These are phyloP conservation scores for Peromyscus californicus DNA, from an alignment of 2,113 vertebrate genomes.

Conservation along the genomic window DNA sequence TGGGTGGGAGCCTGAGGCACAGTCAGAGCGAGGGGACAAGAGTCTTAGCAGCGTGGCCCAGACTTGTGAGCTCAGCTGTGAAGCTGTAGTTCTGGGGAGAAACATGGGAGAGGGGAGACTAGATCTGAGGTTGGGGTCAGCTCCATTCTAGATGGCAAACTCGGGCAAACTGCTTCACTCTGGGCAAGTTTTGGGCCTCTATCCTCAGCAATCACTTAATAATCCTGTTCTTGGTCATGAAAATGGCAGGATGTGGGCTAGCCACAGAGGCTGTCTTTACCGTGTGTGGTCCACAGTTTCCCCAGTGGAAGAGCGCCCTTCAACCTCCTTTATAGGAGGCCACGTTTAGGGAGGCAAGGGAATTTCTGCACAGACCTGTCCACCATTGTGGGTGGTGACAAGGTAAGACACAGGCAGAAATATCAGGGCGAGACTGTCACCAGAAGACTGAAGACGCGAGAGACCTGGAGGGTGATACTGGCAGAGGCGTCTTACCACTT, in stretches of 20 bases:
- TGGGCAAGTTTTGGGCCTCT: neutral
- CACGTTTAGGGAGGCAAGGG: neutral
- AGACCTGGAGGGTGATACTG: neutral
- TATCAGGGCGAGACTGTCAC: neutral
- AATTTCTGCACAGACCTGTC: neutral
- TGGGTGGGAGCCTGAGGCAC: neutral
- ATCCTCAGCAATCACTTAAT: neutral
- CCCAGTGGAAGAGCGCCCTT: too few relatives aligned
- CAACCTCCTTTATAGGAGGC: neutral
- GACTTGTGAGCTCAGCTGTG: neutral
- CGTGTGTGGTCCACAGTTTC: accelerated
- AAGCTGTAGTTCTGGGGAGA: neutral
- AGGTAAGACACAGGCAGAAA: neutral
- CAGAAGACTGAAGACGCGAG: neutral
- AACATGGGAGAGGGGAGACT: too few relatives aligned
- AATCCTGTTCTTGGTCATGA: too few relatives aligned
- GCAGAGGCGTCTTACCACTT: neutral
- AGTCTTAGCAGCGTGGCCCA: neutral
- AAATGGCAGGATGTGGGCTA: too few relatives aligned
- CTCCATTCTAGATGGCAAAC: neutral
- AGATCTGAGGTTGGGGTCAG: neutral
- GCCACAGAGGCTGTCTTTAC: neutral
- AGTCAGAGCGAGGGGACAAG: neutral
- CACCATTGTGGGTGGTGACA: neutral
- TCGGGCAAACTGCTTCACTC: neutral